Evolutionary conservation across 2,113 vertebrate species (phyloP), one percentile per base, ranked within the genome.

Genomic region (Hippocampus barbouri): DNA sequence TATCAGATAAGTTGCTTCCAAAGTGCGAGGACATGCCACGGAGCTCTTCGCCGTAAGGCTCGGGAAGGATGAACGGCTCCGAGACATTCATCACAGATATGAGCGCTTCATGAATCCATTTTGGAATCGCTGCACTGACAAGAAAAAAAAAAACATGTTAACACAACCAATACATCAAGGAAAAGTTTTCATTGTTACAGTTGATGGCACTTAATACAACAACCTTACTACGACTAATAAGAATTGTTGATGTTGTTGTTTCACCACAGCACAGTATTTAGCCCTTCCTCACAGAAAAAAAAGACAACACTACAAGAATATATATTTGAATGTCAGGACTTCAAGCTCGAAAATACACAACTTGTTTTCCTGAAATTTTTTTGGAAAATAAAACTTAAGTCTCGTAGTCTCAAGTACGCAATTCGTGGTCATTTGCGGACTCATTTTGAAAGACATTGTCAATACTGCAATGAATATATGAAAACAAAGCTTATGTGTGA

Each of bases 11-110:
- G 3, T 60, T 88, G 25, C 91, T 4, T 57, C 90, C 92, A n/a
- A 95, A 64, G 0, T 84, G 76, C 1, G 78, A 30, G 67, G 93
- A 91, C 47, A 97, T 2, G 1, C 96, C 95, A 0, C 75, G 86
- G 20, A 98, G 94, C 82, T 99, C 97, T 0, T 84, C 89, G 0
- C 81, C 87, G 1, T 94, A 98, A 0, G 94, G 95, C 40, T 93
- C 91, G 0, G 94, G 95, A 59, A 95, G 95, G 56, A 95, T 56
- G 20, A 92, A 86, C 9, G 51, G 60, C 25, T 92, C 90, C 76
- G 97, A 8, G 2, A 91, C 67, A 3, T 14, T 38, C 0, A 90
- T 89, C 3, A 93, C 0, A 0, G 89, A 89, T 2, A n/a, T 72
- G 1, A 97, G 23, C 8, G 92, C 79, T 0, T 69, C 8, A 41